Evolutionary conservation across 2,113 vertebrate species (phyloP).

Genomic region (Rhinoderma darwinii): DNA sequence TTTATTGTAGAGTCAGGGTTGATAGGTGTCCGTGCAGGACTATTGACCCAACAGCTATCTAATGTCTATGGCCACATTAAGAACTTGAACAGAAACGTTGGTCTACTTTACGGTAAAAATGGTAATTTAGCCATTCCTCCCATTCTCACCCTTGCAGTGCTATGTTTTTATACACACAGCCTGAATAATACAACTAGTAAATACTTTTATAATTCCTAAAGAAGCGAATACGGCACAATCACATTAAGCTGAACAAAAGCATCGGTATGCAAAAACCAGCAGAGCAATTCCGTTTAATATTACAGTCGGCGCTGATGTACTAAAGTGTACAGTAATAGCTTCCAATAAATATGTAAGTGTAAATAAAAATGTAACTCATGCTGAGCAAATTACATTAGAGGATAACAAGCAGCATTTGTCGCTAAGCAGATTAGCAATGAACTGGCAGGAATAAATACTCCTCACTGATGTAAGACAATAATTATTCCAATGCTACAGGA

Average conservation of each 20-base stretch:
- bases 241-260: conserved; percentile 3
- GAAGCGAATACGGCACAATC: background rate
- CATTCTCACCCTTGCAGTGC: background rate
- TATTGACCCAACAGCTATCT: too few relatives aligned
- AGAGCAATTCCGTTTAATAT: conserved; percentile 23
- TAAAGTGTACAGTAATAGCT: conserved; percentile 48
- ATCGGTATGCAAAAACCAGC: conserved; percentile 24
- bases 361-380: conserved; percentile 44
- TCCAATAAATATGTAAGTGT: conserved; percentile 49
- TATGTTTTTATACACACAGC: background rate
- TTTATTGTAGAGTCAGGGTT: too few relatives aligned
- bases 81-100: background rate
- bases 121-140: background rate
- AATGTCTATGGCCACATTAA: too few relatives aligned
- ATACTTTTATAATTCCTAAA: background rate
- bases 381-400: conserved; percentile 43
- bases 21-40: too few relatives aligned
- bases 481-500: conserved; percentile 9
- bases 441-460: conserved; percentile 30
- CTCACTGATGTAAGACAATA: background rate
- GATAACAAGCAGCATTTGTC: conserved; percentile 38
- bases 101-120: background rate
- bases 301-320: conserved; percentile 21
- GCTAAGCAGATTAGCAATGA: conserved; percentile 28
- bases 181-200: background rate